Evolutionary conservation across 2,888 invertebrate genomes (phyloP).

Genomic region (Ectemnius lituratus): DNA sequence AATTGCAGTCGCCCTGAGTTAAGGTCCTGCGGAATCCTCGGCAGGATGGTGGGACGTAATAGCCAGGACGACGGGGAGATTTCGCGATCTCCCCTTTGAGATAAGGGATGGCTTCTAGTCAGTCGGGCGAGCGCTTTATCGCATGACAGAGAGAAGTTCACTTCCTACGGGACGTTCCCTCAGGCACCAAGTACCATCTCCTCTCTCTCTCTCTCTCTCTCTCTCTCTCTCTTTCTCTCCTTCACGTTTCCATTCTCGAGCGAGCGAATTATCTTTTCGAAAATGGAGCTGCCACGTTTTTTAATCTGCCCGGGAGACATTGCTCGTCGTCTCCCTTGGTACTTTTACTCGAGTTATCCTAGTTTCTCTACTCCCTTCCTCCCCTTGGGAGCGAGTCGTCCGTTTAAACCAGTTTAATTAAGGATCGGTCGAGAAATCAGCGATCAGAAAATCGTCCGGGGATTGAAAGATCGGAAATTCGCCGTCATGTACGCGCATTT

Average conservation of each 20-base stretch:
- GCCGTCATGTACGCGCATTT: neutral
- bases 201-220: no score
- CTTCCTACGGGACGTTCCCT: slow-evolving; percentile 1
- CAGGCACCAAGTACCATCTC: neutral
- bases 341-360: neutral
- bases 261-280: slow-evolving; percentile 15
- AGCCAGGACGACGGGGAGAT: neutral
- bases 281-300: slow-evolving; percentile 18
- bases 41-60: no score
- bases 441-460: neutral
- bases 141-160: neutral
- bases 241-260: neutral
- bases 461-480: neutral
- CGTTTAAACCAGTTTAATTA: slow-evolving; percentile 2
- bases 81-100: slow-evolving; percentile 18
- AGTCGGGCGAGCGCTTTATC: slow-evolving; percentile 4
- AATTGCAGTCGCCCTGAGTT: no score
- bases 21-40: no score
- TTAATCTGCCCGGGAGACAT: slow-evolving; percentile 9
- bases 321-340: neutral
- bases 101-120: slow-evolving; percentile 5
- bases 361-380: neutral
- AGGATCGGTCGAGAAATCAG: neutral
- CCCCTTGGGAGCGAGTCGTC: neutral
- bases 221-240: no score